Conservation (phyloP, 2,888 invertebrate species). For the Microchrysa polita region DNA sequence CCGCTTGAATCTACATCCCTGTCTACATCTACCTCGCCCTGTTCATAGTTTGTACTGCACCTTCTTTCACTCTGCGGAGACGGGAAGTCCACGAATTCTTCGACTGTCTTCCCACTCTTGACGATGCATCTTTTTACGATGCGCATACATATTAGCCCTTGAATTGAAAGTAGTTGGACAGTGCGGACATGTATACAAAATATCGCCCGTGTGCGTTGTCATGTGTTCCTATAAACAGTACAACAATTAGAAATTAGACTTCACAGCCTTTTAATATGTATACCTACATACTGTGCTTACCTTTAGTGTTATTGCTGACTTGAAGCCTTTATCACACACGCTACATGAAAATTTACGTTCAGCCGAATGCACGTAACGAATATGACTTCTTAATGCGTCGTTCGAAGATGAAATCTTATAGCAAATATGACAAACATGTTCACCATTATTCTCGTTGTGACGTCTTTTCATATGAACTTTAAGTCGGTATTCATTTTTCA, state of each 20-base stretch:
- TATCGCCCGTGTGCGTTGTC: too few relatives aligned
- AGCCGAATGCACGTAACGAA: slow-evolving; percentile 45
- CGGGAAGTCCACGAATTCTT: background rate
- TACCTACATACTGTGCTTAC: slow-evolving; percentile 52
- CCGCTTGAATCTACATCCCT: background rate
- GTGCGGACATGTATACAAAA: too few relatives aligned
- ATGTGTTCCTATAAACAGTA: too few relatives aligned
- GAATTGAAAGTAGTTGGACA: slow-evolving; percentile 56
- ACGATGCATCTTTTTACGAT: too few relatives aligned
- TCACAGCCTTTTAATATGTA: slow-evolving; percentile 12
- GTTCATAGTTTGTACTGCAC: slow-evolving; percentile 11
- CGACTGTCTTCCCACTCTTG: too few relatives aligned
- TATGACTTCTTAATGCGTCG: slow-evolving; percentile 46
- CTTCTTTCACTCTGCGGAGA: slow-evolving; percentile 31
- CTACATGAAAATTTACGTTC: slow-evolving; percentile 42
- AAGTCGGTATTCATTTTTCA: slow-evolving; percentile 44
- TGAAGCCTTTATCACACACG: slow-evolving; percentile 58
- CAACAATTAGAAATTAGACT: too few relatives aligned
- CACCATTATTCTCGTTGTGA: slow-evolving; percentile 45
- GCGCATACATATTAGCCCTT: slow-evolving; percentile 31
- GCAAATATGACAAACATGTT: slow-evolving; percentile 60
- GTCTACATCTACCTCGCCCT: slow-evolving; percentile 2
- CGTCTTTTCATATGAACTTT: slow-evolving; percentile 44
- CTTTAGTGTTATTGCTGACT: slow-evolving; percentile 56
- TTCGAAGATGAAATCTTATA: slow-evolving; percentile 50